Evolutionary conservation across 1,140 invertebrate genomes (phyloP).

Genomic region (Caenorhabditis latens): DNA sequence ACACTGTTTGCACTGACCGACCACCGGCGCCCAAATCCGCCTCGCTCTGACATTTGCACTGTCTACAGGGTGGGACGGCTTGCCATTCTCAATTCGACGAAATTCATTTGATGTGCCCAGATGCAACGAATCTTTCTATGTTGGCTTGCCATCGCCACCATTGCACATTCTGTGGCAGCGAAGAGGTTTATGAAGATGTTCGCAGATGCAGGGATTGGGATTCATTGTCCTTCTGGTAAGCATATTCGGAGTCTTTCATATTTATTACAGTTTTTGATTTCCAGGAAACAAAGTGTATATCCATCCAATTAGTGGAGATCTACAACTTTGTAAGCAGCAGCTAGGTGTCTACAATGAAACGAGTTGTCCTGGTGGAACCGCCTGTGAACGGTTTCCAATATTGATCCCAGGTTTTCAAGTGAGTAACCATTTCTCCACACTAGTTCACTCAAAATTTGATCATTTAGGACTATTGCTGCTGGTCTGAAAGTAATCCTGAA

Average conservation of each 20-base stretch:
- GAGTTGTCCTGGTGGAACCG: conserved; percentile 68
- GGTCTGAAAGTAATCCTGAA: conserved; percentile 60
- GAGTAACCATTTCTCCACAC: neutral
- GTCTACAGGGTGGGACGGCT: conserved; percentile 12
- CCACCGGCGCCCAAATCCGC: conserved; percentile 33
- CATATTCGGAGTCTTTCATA: neutral
- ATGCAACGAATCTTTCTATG: conserved; percentile 43
- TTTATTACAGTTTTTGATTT: neutral
- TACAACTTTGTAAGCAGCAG: conserved; percentile 68
- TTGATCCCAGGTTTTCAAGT: conserved; percentile 69
- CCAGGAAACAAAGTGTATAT: conserved; percentile 67
- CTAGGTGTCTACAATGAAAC: conserved; percentile 67
- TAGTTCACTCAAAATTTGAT: neutral
- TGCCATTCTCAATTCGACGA: neutral
- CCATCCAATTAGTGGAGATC: conserved; percentile 67
- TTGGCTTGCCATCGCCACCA: conserved; percentile 44
- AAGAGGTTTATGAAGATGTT: conserved; percentile 61
- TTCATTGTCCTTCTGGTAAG: conserved; percentile 64
- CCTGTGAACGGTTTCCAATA: conserved; percentile 69
- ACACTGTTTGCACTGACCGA: conserved; percentile 43
- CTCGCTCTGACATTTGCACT: conserved; percentile 52
- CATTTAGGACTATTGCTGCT: conserved; percentile 68
- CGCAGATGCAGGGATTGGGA: conserved; percentile 62
- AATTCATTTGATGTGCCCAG: conserved; percentile 51
- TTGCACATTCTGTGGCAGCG: neutral